Evolutionary conservation across 2,113 vertebrate genomes (phyloP).

Genomic region (Bufo gargarizans): DNA sequence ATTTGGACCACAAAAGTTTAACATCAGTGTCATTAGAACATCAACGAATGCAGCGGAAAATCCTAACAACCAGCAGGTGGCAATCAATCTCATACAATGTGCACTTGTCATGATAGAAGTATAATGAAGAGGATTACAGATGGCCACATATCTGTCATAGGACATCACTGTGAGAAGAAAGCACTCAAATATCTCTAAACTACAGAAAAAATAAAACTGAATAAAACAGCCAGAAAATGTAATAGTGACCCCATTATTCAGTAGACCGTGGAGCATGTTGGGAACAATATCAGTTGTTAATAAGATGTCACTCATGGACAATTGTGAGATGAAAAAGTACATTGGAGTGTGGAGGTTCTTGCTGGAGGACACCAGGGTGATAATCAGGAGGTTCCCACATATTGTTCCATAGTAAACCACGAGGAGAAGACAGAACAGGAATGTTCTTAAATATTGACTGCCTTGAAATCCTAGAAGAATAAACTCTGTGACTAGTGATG

Average conservation of each 20-base stretch:
- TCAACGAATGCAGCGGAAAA: not conserved
- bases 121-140: not conserved
- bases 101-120: not conserved
- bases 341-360: conserved; percentile 7
- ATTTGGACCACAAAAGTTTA: not conserved
- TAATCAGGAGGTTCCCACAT: not conserved
- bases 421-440: not conserved
- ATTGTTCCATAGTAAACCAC: not conserved
- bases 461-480: not conserved
- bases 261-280: conserved; percentile 21
- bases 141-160: conserved; percentile 4
- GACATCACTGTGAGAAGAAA: conserved; percentile 52
- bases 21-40: not conserved
- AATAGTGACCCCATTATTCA: conserved; percentile 56
- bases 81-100: not conserved
- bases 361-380: conserved; percentile 9
- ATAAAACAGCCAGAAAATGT: conserved; percentile 27
- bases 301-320: not conserved
- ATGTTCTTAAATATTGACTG: not conserved
- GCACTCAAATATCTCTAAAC: not conserved
- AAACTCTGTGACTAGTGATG: no score
- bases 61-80: not conserved
- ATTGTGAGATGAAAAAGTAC: conserved; percentile 8
- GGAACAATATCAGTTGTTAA: not conserved
- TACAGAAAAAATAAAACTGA: not conserved